A percentile compares a stretch with the other conserved stretches of the same genome.
Evolutionary conservation across 2,888 invertebrate species (phyloP).

Genomic region (Coleophora deauratella): DNA sequence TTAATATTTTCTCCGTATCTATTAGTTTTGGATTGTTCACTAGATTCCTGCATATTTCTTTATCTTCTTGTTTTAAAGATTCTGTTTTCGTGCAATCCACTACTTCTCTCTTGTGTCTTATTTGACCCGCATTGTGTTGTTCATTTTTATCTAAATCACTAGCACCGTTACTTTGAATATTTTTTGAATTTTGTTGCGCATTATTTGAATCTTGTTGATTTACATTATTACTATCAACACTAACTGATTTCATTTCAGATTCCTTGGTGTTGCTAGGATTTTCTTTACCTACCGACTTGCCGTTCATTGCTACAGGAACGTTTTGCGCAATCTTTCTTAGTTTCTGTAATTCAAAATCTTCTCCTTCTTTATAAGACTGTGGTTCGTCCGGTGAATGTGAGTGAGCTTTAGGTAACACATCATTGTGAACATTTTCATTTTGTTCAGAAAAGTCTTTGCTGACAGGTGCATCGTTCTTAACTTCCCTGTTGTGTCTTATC

Average conservation of each 20-base stretch:
- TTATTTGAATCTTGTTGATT: slow-evolving; percentile 2
- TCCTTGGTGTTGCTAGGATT: slow-evolving; percentile 3
- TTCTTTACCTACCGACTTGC: slow-evolving; percentile 6
- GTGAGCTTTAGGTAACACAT: slow-evolving; percentile 23
- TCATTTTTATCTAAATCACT: slow-evolving; percentile 10
- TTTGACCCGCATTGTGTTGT: slow-evolving; percentile 8
- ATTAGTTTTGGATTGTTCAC: slow-evolving; percentile 19
- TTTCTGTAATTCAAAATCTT: slow-evolving; percentile 34
- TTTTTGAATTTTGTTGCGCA: slow-evolving; percentile 8
- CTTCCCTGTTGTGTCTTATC: too few relatives aligned
- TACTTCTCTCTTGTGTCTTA: slow-evolving; percentile 48
- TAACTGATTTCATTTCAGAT: slow-evolving; percentile 4
- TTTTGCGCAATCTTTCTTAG: slow-evolving; percentile 26
- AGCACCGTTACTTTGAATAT: slow-evolving; percentile 18
- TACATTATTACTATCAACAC: slow-evolving; percentile 11
- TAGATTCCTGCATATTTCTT: slow-evolving; percentile 36
- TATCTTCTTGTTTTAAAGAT: slow-evolving; percentile 35
- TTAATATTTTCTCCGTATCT: slow-evolving; percentile 21
- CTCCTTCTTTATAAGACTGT: slow-evolving; percentile 52
- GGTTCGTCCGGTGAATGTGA: slow-evolving; percentile 52
- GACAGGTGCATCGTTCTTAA: too few relatives aligned
- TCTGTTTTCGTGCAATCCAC: slow-evolving; percentile 45
- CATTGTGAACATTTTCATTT: too few relatives aligned
- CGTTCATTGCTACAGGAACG: slow-evolving; percentile 38
- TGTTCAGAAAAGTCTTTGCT: too few relatives aligned